Base-by-base conservation (phyloP, 2,888 invertebrate genomes). In the Tricholauxania praeusta region DNA sequence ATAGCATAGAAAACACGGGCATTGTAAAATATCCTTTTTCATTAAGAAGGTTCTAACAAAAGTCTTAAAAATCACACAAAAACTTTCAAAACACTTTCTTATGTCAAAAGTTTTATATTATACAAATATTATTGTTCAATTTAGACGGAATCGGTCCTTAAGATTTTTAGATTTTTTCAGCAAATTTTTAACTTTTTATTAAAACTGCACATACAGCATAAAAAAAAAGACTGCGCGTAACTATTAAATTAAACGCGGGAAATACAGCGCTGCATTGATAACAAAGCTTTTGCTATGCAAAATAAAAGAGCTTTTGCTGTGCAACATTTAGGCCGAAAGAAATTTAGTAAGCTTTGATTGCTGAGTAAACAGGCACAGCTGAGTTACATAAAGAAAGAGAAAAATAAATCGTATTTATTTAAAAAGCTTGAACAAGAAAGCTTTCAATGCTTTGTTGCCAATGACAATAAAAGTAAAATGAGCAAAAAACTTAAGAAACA, bases 131-230 rank as follows among this genome's bases (percentile, higher is more conserved):
- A 77, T 77, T 77, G 77, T 77, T 72, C 22, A 47, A 17, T 70
- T 72, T 64, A 77, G 77, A 77, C 77, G 77, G 77, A 77, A 74
- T 76, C 22, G 75, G 32, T 65, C 62, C 47, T 67, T 15, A 22
- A 68, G 63, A 55, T 10, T 53, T 65, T 48, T n/a, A 6, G 7
- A 6, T 3, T 28, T 59, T 60, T 51, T 60, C 39, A 8, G 32
- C 32, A 32, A 12, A 12, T 51, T 66, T 66, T 66, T 51, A 0
- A 39, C 6, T 39, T 39, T 39, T 8, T 4, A 39, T 7, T 10
- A 39, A 39, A 39, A 39, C 8, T 39, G 39, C 39, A 39, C 10
- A 39, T 10, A 10, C 10, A 39, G 39, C 8, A 39, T 10, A 8
- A 39, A 39, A 39, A 32, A 39, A 6, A 39, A 10, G 7, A 39